These are phyloP conservation scores for Atta cephalotes DNA, from an alignment of 1,140 invertebrate genomes.

Conservation along the genomic window DNA sequence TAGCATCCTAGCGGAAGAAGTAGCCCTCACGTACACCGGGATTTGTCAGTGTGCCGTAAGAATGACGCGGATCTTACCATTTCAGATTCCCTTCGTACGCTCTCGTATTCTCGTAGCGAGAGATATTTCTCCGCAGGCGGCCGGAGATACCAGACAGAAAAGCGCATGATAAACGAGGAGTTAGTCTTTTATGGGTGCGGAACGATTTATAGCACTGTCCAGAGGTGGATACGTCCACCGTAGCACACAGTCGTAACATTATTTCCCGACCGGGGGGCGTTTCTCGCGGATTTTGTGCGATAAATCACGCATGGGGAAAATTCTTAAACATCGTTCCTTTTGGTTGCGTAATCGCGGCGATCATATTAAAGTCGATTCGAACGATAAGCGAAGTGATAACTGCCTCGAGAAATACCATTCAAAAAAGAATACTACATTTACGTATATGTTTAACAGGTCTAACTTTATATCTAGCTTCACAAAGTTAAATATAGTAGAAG, in stretches of 20 bases:
- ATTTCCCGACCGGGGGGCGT: constrained; percentile 39
- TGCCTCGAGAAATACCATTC: background rate
- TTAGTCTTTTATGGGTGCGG: constrained; percentile 65
- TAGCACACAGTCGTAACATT: constrained; percentile 42
- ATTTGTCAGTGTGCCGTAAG: constrained; percentile 51
- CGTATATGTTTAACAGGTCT: background rate
- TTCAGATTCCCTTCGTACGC: constrained; percentile 41
- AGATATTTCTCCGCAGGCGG: constrained; percentile 47
- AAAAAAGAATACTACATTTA: background rate
- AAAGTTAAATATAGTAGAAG: background rate
- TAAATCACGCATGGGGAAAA: constrained; percentile 36
- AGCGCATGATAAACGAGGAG: constrained; percentile 70
- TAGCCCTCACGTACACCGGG: background rate
- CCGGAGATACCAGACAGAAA: constrained; percentile 38
- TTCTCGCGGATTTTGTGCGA: constrained; percentile 44
- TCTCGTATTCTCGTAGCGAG: constrained; percentile 31
- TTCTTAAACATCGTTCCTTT: constrained; percentile 32
- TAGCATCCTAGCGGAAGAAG: background rate
- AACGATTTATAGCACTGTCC: constrained; percentile 65
- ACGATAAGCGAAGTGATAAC: background rate
- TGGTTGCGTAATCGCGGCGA: background rate
- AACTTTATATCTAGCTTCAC: background rate
- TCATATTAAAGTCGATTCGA: constrained; percentile 19
- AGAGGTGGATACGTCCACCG: constrained; percentile 54
- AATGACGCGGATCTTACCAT: constrained; percentile 54